Conservation (phyloP, 1,140 invertebrate species). For the Leptoteleia sp. region DNA sequence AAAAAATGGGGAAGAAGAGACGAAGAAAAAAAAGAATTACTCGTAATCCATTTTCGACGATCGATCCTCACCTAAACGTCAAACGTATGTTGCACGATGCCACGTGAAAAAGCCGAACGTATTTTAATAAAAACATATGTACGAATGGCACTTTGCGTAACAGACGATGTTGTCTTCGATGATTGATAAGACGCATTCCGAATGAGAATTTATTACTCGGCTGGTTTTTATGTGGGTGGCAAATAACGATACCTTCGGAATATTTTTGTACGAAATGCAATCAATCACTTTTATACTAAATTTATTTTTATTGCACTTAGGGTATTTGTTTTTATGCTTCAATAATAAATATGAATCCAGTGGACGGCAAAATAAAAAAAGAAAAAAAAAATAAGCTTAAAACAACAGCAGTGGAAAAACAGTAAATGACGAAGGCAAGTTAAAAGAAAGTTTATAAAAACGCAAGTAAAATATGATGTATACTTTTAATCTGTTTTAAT, state of each 20-base stretch:
- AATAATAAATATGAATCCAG: too few relatives aligned
- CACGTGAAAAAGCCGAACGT: conserved; percentile 31
- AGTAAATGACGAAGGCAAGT: too few relatives aligned
- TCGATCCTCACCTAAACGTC: conserved; percentile 45
- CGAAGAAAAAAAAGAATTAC: too few relatives aligned
- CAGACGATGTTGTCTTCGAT: conserved; percentile 50
- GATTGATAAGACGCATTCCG: conserved; percentile 52
- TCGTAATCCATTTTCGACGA: conserved; percentile 47
- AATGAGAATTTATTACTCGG: conserved; percentile 52
- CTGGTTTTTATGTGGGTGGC: conserved; percentile 29
- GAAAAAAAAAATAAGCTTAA: too few relatives aligned
- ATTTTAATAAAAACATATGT: conserved; percentile 62
- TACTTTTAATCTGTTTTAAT: too few relatives aligned
- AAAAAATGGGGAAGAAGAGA: too few relatives aligned
- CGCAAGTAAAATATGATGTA: too few relatives aligned
- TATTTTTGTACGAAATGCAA: conserved; percentile 3
- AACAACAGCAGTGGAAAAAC: too few relatives aligned
- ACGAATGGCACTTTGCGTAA: conserved; percentile 48
- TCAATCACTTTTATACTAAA: conserved; percentile 31
- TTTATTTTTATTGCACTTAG: background rate
- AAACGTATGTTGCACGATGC: conserved; percentile 6
- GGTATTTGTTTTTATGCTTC: too few relatives aligned
- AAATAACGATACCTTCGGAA: conserved; percentile 26
- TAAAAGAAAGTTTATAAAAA: too few relatives aligned
- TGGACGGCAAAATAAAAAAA: too few relatives aligned